A percentile compares a stretch with the other conserved stretches of the same genome.
phyloP scores from a whole-genome alignment of 2,888 invertebrate genomes.

The Falcaria lacertinaria region DNA sequence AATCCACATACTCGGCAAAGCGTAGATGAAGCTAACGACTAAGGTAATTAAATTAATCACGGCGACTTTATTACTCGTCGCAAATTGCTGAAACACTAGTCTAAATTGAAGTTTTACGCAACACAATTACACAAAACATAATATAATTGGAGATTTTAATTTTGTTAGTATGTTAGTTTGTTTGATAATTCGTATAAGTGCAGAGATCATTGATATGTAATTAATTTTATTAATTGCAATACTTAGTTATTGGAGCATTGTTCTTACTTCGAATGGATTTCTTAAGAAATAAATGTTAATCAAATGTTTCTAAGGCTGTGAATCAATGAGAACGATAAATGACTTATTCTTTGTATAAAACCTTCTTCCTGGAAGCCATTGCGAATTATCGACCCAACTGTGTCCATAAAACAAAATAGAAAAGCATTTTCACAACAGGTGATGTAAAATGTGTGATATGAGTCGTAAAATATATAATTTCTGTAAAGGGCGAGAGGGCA shows the following conservation, averaged over 20 bases:
- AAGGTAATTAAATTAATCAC: conserved; percentile 39
- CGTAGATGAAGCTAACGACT: conserved; percentile 7
- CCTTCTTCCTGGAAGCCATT: not conserved
- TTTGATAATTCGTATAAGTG: no score
- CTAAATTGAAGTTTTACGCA: conserved; percentile 11
- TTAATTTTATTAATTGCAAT: no score
- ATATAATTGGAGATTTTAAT: no score
- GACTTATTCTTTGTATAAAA: no score
- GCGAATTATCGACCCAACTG: not conserved
- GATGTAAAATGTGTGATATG: not conserved
- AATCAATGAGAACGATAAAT: no score
- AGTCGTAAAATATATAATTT: conserved; percentile 22
- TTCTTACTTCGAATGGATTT: no score
- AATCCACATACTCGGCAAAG: conserved; percentile 12
- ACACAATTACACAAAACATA: not conserved
- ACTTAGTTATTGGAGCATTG: no score
- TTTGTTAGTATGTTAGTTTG: no score
- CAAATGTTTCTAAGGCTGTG: no score
- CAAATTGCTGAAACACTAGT: conserved; percentile 29
- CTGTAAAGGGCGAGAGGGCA: conserved; percentile 24
- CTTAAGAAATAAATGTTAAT: no score
- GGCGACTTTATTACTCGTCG: conserved; percentile 29
- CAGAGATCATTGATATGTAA: no score
- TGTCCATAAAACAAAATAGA: not conserved
- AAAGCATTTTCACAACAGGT: not conserved